Evolutionary conservation across 2,888 invertebrate species (phyloP).

Genomic region (Empis livida): DNA sequence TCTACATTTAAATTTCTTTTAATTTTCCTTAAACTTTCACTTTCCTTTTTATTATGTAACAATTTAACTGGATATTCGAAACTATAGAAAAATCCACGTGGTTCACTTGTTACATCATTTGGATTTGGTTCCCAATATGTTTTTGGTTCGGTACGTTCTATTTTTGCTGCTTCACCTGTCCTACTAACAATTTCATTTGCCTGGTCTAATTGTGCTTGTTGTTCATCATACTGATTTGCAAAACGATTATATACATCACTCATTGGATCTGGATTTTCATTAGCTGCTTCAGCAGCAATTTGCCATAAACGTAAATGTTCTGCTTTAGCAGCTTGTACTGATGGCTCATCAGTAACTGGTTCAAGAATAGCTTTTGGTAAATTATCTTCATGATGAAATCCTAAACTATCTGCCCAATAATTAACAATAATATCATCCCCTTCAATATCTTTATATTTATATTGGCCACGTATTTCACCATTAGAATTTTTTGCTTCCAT

Average conservation of each 20-base stretch:
- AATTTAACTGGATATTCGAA: constrained; percentile 50
- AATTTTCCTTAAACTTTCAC: constrained; percentile 12
- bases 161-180: neutral
- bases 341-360: constrained; percentile 55
- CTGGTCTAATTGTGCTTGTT: constrained; percentile 10
- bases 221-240: constrained; percentile 9
- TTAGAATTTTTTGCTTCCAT: constrained; percentile 53
- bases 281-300: constrained; percentile 41
- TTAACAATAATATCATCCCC: constrained; percentile 34
- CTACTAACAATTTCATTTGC: constrained; percentile 8
- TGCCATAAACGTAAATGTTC: constrained; percentile 51
- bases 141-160: neutral
- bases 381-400: constrained; percentile 70
- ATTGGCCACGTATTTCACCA: constrained; percentile 56
- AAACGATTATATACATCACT: constrained; percentile 11
- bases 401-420: constrained; percentile 61
- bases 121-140: constrained; percentile 13
- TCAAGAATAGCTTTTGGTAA: constrained; percentile 48
- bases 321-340: constrained; percentile 53
- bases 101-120: constrained; percentile 41
- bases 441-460: constrained; percentile 50
- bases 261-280: constrained; percentile 22
- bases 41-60: constrained; percentile 29
- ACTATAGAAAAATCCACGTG: constrained; percentile 60
- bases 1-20: neutral